phyloP scores from a whole-genome alignment of 2,888 invertebrate species.

The Lycocerus yunnanus region DNA sequence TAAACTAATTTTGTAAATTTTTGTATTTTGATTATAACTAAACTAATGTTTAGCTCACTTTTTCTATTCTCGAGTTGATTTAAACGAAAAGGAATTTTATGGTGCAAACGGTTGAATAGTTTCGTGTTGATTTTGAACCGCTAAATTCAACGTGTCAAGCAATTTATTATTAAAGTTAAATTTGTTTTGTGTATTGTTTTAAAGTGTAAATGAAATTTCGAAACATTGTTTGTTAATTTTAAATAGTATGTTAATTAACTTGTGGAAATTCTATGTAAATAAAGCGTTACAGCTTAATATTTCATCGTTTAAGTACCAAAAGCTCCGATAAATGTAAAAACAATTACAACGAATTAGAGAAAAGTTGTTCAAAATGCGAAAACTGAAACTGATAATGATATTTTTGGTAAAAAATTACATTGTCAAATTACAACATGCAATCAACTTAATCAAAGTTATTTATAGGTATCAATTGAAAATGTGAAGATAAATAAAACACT shows the following conservation, averaged over 20 bases:
- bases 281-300: background rate
- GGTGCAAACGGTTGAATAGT: background rate
- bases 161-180: background rate
- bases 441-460: background rate
- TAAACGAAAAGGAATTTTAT: background rate
- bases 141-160: background rate
- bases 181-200: background rate
- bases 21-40: background rate
- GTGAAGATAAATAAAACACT: background rate
- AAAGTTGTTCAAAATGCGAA: background rate
- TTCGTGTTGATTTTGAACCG: background rate
- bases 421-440: background rate
- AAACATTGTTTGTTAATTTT: background rate
- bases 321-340: background rate
- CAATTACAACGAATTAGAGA: background rate
- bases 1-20: background rate
- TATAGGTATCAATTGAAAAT: background rate
- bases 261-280: background rate
- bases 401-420: background rate
- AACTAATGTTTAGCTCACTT: background rate
- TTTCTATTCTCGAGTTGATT: background rate
- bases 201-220: background rate
- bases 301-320: background rate
- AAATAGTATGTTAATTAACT: background rate
- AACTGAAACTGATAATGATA: background rate